These are phyloP conservation scores for Tokudaia muenninki DNA, from an alignment of 2,797 vertebrate species.

Conservation along the genomic window DNA sequence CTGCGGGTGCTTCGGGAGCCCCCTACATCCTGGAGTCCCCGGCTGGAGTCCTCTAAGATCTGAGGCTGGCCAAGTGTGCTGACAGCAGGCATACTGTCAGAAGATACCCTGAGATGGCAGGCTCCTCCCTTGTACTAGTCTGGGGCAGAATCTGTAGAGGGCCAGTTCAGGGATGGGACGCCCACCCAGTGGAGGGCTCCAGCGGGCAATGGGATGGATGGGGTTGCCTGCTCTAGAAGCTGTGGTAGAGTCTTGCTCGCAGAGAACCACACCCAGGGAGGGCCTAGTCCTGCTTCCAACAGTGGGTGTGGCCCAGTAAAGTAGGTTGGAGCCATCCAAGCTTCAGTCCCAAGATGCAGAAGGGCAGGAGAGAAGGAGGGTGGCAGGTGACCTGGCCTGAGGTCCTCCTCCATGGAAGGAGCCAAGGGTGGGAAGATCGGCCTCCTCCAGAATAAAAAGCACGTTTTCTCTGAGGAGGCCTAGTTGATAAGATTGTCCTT, in stretches of 20 bases:
- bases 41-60: slow-evolving; percentile 97
- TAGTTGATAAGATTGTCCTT: background rate
- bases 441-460: slow-evolving; percentile 75
- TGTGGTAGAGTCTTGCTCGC: background rate
- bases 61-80: slow-evolving; percentile 86
- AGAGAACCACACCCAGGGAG: background rate
- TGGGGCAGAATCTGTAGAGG: slow-evolving; percentile 43
- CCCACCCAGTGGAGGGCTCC: background rate
- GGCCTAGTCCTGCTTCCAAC: slow-evolving; percentile 28
- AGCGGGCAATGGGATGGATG: background rate
- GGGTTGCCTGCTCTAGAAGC: background rate
- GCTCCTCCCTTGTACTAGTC: slow-evolving; percentile 19
- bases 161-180: background rate
- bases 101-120: background rate
- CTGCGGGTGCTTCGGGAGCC: slow-evolving; percentile 90
- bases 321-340: background rate
- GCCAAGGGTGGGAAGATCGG: background rate
- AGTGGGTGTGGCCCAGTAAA: slow-evolving; percentile 39
- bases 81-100: slow-evolving; percentile 69
- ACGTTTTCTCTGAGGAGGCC: slow-evolving; percentile 63
- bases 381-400: background rate
- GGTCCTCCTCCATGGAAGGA: background rate
- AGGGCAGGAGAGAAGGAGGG: background rate
- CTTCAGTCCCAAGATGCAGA: background rate
- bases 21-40: slow-evolving; percentile 94